Evolutionary conservation across 2,888 invertebrate species (phyloP), one percentile per base, ranked within the genome.

Genomic region (Caenorhabditis sp.): DNA sequence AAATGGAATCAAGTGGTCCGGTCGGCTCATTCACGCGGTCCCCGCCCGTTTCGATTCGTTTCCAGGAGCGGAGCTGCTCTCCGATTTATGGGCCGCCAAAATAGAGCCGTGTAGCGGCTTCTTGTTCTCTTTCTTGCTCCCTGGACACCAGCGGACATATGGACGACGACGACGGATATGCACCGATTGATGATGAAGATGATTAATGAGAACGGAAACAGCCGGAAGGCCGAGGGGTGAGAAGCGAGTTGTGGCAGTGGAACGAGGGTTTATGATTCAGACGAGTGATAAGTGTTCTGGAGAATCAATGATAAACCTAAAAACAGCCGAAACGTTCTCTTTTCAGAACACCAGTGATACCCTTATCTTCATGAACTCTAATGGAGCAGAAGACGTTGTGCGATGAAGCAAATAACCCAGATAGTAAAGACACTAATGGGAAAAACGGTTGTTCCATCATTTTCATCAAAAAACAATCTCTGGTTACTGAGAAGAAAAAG

Each of bases 311-410:
- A n/a, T n/a, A n/a, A n/a, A n/a, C n/a, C n/a, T n/a, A n/a, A n/a
- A n/a, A n/a, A n/a, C n/a, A n/a, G n/a, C n/a, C n/a, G n/a, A n/a
- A n/a, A n/a, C n/a, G n/a, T n/a, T n/a, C 32, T 32, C 4, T 32
- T 32, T 32, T 15, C 32, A 18, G 50, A 28, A 65, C 22, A 53
- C 37, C 58, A 35, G 9, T 18, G 60, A 40, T 9, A n/a, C 9
- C 37, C 44, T 37, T 37, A 55, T 37, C 13, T 24, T n/a, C 56
- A 56, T 47, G n/a, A 15, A 50, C 44, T 72, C 64, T 50, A 72
- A 65, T 65, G 72, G 35, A 72, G 64, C 65, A 72, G 32, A 64
- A n/a, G n/a, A n/a, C n/a, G n/a, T n/a, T n/a, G n/a, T n/a, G n/a
- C n/a, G n/a, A 65, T 65, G 72, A 24, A 72, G 64, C 65, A 72